Evolutionary conservation across 2,888 invertebrate species (phyloP).

Genomic region (Diachrysia chrysitis): DNA sequence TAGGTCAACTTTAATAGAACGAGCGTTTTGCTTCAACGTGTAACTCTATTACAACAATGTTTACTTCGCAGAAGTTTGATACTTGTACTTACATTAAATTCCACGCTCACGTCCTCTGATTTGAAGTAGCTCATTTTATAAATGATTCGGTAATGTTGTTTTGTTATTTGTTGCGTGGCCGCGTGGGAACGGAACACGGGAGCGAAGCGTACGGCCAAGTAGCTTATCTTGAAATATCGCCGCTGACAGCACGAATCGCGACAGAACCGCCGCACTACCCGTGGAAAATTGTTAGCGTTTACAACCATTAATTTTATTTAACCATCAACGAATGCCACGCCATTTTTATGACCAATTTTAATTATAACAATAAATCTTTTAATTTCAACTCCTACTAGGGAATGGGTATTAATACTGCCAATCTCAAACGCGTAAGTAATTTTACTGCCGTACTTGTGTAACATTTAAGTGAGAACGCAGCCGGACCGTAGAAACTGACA

Average conservation of each 20-base stretch:
- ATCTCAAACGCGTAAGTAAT: constrained; percentile 48
- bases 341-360: constrained; percentile 64
- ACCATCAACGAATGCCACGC: constrained; percentile 66
- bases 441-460: constrained; percentile 59
- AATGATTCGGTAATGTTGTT: constrained; percentile 60
- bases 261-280: constrained; percentile 62
- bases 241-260: constrained; percentile 76
- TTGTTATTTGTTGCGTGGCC: constrained; percentile 58
- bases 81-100: constrained; percentile 40
- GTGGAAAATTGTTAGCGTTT: constrained; percentile 75
- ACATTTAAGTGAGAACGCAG: constrained; percentile 61
- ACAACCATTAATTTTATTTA: constrained; percentile 75
- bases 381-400: constrained; percentile 45
- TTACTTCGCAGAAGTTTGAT: constrained; percentile 39
- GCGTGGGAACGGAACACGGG: constrained; percentile 78
- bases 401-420: constrained; percentile 53
- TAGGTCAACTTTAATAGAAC: constrained; percentile 55
- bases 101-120: constrained; percentile 30
- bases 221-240: constrained; percentile 85
- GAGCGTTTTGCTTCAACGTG: constrained; percentile 25
- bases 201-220: constrained; percentile 69
- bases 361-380: constrained; percentile 60
- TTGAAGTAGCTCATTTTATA: constrained; percentile 61
- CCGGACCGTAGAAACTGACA: constrained; percentile 53
- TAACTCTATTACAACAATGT: constrained; percentile 33